Conservation (phyloP, 2,888 invertebrate species). For the Frankliniella intonsa region DNA sequence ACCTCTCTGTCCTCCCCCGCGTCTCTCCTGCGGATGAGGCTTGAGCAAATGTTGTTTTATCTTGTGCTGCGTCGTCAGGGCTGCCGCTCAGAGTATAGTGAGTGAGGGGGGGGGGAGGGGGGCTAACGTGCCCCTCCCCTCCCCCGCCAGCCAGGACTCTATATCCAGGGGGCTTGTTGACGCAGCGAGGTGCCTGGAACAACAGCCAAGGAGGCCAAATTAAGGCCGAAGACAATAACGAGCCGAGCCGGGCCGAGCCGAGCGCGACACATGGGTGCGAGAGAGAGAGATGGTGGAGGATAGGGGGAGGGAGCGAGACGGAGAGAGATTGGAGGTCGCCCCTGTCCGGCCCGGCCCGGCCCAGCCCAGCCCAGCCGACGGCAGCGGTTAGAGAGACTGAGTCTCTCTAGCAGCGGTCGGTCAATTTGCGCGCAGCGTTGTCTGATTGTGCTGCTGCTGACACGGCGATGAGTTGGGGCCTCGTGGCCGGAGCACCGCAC, state of each 20-base stretch:
- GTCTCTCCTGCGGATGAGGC: neutral
- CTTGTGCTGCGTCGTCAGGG: conserved; percentile 3
- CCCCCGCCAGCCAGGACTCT: neutral
- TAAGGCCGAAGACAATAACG: neutral
- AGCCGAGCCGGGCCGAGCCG: neutral
- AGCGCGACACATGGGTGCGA: neutral
- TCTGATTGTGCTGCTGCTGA: no score
- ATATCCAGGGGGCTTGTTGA: neutral
- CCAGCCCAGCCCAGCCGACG: no score
- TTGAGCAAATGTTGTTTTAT: conserved; percentile 25
- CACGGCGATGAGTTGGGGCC: no score
- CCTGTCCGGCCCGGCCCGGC: no score
- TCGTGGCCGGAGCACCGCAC: no score
- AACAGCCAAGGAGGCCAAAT: neutral
- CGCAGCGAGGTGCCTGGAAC: neutral
- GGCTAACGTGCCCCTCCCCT: neutral
- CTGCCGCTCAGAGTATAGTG: neutral
- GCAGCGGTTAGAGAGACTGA: no score
- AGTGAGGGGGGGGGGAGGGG: neutral
- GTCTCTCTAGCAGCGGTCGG: no score
- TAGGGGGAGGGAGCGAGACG: neutral
- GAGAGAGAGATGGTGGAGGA: neutral
- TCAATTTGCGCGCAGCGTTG: no score
- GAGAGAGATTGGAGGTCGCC: neutral
- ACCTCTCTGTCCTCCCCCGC: neutral